Percentiles rank a stretch among this genome's conserved stretches.
phyloP scores from a whole-genome alignment of 2,797 vertebrate species.

The Oreonectes daqikongensis region DNA sequence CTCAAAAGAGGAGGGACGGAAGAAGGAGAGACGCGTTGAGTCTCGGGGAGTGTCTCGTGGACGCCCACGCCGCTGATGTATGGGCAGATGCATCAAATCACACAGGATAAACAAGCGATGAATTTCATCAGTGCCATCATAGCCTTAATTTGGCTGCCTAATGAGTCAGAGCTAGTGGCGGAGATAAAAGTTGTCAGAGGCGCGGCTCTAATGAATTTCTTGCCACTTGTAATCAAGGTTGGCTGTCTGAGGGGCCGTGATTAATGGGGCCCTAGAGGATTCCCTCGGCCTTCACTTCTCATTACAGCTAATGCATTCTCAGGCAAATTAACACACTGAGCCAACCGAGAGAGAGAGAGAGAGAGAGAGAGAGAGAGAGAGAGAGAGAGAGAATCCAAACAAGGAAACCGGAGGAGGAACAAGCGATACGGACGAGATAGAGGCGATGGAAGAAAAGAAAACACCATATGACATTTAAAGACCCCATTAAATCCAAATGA shows the following conservation, averaged over 20 bases:
- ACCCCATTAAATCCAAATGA: not conserved
- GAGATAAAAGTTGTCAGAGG: conserved; percentile 97
- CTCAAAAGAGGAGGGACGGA: conserved; percentile 11
- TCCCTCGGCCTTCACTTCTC: conserved; percentile 93
- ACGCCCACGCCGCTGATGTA: conserved; percentile 78
- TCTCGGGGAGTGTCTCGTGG: conserved; percentile 73
- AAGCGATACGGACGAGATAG: not conserved
- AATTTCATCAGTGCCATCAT: conserved; percentile 97
- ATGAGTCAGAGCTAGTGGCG: conserved; percentile 95
- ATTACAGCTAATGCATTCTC: conserved; percentile 90
- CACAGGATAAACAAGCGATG: conserved; percentile 97
- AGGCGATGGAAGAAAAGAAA: not conserved
- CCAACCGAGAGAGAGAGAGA: conserved; percentile 47
- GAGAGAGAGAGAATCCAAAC: conserved; percentile 42
- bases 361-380: conserved; percentile 40
- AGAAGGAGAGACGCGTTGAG: conserved; percentile 66
- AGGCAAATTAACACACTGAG: conserved; percentile 85
- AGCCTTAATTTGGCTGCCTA: conserved; percentile 96
- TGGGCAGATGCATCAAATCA: conserved; percentile 94
- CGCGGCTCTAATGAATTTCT: conserved; percentile 96
- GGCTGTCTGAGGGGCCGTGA: conserved; percentile 94
- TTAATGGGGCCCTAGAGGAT: conserved; percentile 95
- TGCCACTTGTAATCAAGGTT: conserved; percentile 99
- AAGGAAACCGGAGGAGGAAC: not conserved
- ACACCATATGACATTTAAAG: conserved; percentile 1